A percentile compares a stretch with the other conserved stretches of the same genome.
phyloP scores from a whole-genome alignment of 2,113 vertebrate species.

The Paratilapia polleni region DNA sequence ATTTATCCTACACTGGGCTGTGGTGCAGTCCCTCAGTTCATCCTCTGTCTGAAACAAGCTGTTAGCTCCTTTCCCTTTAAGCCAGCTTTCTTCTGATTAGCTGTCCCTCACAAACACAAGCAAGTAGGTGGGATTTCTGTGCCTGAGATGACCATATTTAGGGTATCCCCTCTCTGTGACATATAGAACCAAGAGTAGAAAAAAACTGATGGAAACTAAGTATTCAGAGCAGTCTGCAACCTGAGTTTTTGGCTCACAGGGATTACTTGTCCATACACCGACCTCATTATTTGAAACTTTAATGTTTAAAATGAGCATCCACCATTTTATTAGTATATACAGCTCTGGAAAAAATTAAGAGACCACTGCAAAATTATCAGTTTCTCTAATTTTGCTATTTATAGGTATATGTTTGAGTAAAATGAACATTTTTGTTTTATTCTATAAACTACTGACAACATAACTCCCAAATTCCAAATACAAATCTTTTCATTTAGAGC shows the following conservation, averaged over 20 bases:
- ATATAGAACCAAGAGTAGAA: background rate
- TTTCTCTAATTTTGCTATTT: no score
- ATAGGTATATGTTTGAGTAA: no score
- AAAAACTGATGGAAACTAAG: background rate
- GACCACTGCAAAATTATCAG: no score
- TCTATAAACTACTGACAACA: no score
- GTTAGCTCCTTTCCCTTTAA: background rate
- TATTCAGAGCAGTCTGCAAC: background rate
- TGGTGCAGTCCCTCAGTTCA: background rate
- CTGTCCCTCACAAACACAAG: background rate
- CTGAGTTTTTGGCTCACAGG: background rate
- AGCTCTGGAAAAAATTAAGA: no score
- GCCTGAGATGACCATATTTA: background rate
- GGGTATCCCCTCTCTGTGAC: background rate
- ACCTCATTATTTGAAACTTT: background rate
- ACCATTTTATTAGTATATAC: no score
- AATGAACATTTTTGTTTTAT: no score
- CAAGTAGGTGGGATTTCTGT: fast-evolving
- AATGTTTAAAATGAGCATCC: no score
- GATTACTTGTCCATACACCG: background rate
- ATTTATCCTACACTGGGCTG: background rate
- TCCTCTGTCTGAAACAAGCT: background rate
- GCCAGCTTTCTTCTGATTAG: background rate
- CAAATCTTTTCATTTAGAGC: no score
- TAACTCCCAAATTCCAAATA: no score